Percentiles rank a stretch among this genome's conserved stretches.
These are phyloP conservation scores for Iselma pallidipennis DNA, from an alignment of 2,888 invertebrate genomes.

Conservation along the genomic window DNA sequence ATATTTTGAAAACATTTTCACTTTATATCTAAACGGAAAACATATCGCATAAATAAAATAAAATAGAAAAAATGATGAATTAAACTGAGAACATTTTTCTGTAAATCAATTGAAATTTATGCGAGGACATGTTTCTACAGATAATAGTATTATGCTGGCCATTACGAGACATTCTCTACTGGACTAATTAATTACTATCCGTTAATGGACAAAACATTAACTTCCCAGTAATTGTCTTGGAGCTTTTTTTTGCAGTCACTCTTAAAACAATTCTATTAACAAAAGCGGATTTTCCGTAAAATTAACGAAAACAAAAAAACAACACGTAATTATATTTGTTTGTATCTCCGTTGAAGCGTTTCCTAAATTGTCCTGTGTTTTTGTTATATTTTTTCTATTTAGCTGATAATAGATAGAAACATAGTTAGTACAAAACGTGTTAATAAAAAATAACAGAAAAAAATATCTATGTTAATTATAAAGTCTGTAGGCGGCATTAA, in stretches of 20 bases:
- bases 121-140: background rate
- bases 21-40: background rate
- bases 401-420: too few species aligned
- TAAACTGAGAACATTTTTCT: background rate
- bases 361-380: slow-evolving; percentile 5
- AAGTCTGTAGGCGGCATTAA: slow-evolving; percentile 13
- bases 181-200: slow-evolving; percentile 5
- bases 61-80: too few species aligned
- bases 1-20: background rate
- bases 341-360: background rate
- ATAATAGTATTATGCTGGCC: slow-evolving; percentile 1
- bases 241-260: background rate
- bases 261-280: background rate
- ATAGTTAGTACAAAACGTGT: background rate
- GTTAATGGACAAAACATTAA: slow-evolving; percentile 6
- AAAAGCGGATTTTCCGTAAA: background rate
- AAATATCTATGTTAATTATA: slow-evolving; percentile 23
- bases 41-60: too few species aligned
- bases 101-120: background rate
- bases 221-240: background rate
- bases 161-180: slow-evolving; percentile 6
- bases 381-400: slow-evolving; percentile 12
- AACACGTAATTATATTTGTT: background rate
- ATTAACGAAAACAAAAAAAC: background rate
- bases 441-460: slow-evolving; percentile 15